phyloP scores from a whole-genome alignment of 2,113 vertebrate species.

The Todiramphus saurophagus region DNA sequence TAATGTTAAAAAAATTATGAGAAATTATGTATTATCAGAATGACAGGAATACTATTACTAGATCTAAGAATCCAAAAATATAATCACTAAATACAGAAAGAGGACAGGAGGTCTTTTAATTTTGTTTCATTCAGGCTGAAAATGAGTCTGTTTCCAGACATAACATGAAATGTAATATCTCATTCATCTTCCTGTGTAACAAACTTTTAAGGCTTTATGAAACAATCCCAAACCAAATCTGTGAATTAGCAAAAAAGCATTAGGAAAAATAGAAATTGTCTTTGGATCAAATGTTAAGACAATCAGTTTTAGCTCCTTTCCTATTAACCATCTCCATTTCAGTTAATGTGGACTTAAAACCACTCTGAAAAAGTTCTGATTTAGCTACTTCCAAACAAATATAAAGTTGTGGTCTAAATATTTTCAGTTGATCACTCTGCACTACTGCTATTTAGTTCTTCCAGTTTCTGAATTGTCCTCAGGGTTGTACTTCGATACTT shows the following conservation, averaged over 20 bases:
- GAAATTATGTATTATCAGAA: neutral
- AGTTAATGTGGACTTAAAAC: neutral
- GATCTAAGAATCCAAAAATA: neutral
- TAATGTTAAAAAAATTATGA: neutral
- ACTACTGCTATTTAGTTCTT: neutral
- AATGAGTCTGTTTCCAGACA: neutral
- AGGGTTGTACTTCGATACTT: neutral
- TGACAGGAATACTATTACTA: neutral
- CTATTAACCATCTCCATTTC: neutral
- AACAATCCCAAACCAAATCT: neutral
- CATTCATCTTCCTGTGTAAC: neutral
- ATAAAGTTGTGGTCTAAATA: neutral
- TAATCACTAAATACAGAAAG: neutral
- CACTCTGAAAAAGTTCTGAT: neutral
- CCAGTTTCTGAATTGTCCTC: neutral
- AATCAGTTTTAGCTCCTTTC: neutral
- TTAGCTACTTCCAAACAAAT: neutral
- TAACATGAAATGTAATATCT: neutral
- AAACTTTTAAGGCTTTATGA: neutral
- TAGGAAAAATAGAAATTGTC: neutral
- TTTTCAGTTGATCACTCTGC: neutral
- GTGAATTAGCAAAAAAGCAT: neutral
- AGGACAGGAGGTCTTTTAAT: neutral
- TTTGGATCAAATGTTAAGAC: neutral
- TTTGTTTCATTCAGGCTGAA: neutral